Evolutionary conservation across 35 echinoderm and acorn worm genomes (phyloP).

Genomic region (Apostichopus japonicus): DNA sequence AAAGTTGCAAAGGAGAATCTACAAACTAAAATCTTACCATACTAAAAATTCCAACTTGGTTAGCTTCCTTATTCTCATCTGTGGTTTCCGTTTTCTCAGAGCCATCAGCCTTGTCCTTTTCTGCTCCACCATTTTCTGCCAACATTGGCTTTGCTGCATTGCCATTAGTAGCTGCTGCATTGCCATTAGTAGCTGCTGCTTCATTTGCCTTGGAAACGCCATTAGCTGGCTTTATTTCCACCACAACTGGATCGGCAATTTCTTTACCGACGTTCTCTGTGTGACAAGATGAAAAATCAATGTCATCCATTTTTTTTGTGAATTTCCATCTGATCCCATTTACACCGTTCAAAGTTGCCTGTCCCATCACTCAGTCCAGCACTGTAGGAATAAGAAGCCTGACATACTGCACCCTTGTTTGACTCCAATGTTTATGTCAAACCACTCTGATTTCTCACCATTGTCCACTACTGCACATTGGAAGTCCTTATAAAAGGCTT

Average conservation of each 20-base stretch:
- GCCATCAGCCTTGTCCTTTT: not conserved
- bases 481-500: no score
- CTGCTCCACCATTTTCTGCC: no score
- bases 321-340: no score
- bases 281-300: no score
- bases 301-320: no score
- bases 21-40: not conserved
- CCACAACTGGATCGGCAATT: slow-evolving; percentile 2
- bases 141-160: not conserved
- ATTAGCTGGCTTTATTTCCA: not conserved
- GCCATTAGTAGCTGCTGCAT: not conserved
- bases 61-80: not conserved
- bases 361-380: no score
- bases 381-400: no score
- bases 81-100: not conserved
- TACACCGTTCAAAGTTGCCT: no score
- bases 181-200: not conserved
- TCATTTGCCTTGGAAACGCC: not conserved
- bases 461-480: no score
- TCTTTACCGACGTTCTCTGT: not conserved
- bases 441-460: no score
- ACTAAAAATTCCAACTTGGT: slow-evolving; percentile 15
- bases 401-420: no score
- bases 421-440: no score
- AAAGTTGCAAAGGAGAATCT: not conserved